Conservation (phyloP, 2,888 invertebrate species). For the Trichopria drosophilae region DNA sequence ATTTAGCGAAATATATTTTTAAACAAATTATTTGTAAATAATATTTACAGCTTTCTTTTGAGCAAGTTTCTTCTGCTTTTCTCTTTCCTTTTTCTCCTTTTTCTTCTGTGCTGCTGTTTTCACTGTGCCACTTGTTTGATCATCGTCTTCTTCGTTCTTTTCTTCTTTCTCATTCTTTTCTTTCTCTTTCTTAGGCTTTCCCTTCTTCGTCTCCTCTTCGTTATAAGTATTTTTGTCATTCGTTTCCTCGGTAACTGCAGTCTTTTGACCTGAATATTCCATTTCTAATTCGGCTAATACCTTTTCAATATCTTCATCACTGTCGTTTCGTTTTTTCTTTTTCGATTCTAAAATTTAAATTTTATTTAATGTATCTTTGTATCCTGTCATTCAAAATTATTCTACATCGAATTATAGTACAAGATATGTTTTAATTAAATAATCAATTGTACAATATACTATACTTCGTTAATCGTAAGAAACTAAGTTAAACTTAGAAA, state of each 20-base stretch:
- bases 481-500: no score
- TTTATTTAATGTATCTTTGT: no score
- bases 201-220: slow-evolving; percentile 34
- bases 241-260: slow-evolving; percentile 54
- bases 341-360: no score
- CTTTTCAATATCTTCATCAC: slow-evolving; percentile 77
- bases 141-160: slow-evolving; percentile 54
- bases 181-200: slow-evolving; percentile 33
- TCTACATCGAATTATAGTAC: no score
- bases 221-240: slow-evolving; percentile 28
- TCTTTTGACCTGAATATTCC: slow-evolving; percentile 73
- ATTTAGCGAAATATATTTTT: slow-evolving; percentile 1
- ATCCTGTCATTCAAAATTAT: no score
- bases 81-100: slow-evolving; percentile 84
- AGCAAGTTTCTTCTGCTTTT: slow-evolving; percentile 74
- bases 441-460: no score
- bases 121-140: slow-evolving; percentile 63
- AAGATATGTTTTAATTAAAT: no score
- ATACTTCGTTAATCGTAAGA: no score
- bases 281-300: slow-evolving; percentile 80
- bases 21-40: slow-evolving; percentile 3
- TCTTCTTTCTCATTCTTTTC: slow-evolving; percentile 51
- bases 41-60: slow-evolving; percentile 63
- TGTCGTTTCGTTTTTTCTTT: slow-evolving; percentile 74
- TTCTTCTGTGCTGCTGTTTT: slow-evolving; percentile 87